These are phyloP conservation scores for Maconellicoccus hirsutus DNA, from an alignment of 1,140 invertebrate species.

Conservation along the genomic window DNA sequence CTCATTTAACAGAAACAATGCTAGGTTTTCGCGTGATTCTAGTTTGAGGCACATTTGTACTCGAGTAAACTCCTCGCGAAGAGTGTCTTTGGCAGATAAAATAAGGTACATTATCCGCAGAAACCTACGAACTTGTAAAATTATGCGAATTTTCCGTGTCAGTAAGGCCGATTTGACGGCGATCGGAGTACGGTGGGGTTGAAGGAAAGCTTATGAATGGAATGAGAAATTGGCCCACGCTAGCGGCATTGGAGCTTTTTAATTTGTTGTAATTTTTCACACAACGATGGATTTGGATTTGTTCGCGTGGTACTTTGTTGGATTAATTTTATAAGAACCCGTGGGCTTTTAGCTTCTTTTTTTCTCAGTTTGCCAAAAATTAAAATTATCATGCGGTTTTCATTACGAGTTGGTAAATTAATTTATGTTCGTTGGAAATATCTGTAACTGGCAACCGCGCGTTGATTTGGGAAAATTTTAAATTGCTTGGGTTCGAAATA, in stretches of 20 bases:
- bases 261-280: neutral
- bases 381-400: too few species aligned
- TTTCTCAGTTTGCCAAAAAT: too few species aligned
- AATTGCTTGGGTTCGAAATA: too few species aligned
- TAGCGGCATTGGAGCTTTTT: neutral
- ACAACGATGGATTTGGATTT: neutral
- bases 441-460: too few species aligned
- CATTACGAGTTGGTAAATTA: too few species aligned
- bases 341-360: too few species aligned
- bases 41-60: neutral
- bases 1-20: slow-evolving; percentile 5
- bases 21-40: neutral
- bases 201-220: neutral
- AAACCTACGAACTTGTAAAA: slow-evolving; percentile 4
- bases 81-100: slow-evolving; percentile 7
- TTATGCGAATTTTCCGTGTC: neutral
- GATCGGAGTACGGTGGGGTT: neutral
- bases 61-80: neutral
- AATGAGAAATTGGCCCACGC: slow-evolving; percentile 2
- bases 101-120: slow-evolving; percentile 7
- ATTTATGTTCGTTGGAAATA: too few species aligned
- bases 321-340: too few species aligned
- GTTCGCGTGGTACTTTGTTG: neutral
- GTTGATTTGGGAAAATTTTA: too few species aligned
- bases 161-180: slow-evolving; percentile 5